phyloP scores from a whole-genome alignment of 2,888 invertebrate genomes.

The Gymnoscelis rufifasciata region DNA sequence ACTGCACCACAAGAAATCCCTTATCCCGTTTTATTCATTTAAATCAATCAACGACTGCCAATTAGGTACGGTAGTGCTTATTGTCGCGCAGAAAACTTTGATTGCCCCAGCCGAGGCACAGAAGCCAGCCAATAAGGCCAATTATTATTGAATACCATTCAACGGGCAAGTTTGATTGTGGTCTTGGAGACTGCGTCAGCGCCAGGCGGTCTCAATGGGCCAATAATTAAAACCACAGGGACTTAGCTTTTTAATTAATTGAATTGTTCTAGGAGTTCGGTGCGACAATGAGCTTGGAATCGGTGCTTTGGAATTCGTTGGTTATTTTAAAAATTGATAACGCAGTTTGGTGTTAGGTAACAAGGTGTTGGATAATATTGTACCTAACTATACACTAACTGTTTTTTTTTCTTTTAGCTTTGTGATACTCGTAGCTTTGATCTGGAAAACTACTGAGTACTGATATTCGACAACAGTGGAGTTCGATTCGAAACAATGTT shows the following conservation, averaged over 20 bases:
- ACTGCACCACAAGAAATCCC: constrained; percentile 21
- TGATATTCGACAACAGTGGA: too few species aligned
- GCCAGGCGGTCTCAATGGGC: constrained; percentile 62
- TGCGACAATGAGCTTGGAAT: not conserved
- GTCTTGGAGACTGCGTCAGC: constrained; percentile 57
- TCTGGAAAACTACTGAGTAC: too few species aligned
- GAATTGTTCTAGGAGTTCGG: constrained; percentile 49
- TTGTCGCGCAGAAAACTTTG: constrained; percentile 69
- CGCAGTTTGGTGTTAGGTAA: too few species aligned
- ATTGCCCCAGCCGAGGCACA: constrained; percentile 40
- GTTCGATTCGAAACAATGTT: too few species aligned
- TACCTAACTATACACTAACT: too few species aligned
- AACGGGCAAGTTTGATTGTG: constrained; percentile 66
- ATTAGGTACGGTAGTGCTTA: constrained; percentile 53
- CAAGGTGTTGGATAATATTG: too few species aligned
- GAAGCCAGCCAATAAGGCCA: constrained; percentile 47
- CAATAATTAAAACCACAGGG: constrained; percentile 71
- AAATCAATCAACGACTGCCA: constrained; percentile 54
- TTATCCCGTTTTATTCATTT: constrained; percentile 36
- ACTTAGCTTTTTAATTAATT: constrained; percentile 66
- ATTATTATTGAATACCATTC: constrained; percentile 71
- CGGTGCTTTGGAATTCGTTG: too few species aligned
- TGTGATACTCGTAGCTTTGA: too few species aligned
- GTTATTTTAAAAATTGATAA: too few species aligned
- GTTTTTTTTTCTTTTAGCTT: too few species aligned